Conservation (phyloP, 2,113 vertebrate species). For the Mixornis gularis region DNA sequence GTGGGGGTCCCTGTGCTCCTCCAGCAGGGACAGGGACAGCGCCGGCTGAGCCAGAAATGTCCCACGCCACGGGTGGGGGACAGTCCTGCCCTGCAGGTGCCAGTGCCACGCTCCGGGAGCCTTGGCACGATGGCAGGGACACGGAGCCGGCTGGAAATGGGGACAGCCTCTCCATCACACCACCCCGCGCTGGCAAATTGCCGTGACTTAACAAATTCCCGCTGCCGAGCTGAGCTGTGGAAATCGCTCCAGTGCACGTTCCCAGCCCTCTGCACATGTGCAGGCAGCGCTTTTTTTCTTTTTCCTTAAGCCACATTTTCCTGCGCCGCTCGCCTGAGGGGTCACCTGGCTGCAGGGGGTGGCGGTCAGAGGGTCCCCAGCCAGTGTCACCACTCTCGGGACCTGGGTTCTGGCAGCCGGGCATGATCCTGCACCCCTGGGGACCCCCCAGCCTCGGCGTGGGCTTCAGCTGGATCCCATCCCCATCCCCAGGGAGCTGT, state of each 20-base stretch:
- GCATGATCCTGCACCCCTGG: accelerated
- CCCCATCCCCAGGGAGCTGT: neutral
- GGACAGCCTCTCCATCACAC: slow-evolving; percentile 24
- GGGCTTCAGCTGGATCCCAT: neutral
- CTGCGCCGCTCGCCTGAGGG: accelerated
- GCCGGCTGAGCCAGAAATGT: too few relatives aligned
- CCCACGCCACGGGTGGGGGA: accelerated
- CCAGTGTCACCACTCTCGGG: accelerated
- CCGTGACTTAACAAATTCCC: slow-evolving; percentile 22
- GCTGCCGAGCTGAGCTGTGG: slow-evolving; percentile 26
- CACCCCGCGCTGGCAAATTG: slow-evolving; percentile 23
- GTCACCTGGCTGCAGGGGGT: neutral
- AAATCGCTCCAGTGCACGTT: slow-evolving; percentile 14
- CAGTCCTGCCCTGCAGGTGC: neutral
- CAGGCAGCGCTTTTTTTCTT: neutral
- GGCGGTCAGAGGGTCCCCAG: accelerated
- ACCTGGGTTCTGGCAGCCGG: neutral
- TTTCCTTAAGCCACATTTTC: neutral
- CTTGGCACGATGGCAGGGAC: neutral
- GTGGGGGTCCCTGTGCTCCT: accelerated
- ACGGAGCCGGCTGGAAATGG: neutral
- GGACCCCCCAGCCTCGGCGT: too few relatives aligned
- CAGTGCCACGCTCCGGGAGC: neutral
- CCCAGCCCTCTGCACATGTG: slow-evolving; percentile 13
- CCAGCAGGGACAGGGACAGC: accelerated